These are phyloP conservation scores for Eurystomus gularis DNA, from an alignment of 2,113 vertebrate species.

Conservation along the genomic window DNA sequence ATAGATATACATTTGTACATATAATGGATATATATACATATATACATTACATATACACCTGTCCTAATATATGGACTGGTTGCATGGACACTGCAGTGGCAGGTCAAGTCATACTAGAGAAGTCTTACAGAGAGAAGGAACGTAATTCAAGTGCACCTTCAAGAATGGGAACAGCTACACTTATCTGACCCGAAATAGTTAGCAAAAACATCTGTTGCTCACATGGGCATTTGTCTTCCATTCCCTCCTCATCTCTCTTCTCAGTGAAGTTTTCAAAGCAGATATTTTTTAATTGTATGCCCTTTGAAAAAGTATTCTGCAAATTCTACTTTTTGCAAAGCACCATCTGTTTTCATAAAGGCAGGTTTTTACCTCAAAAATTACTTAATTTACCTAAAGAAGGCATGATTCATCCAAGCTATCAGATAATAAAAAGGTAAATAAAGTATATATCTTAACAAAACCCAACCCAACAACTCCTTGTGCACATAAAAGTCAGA, in stretches of 20 bases:
- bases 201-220: not conserved
- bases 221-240: conserved; percentile 17
- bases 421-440: not conserved
- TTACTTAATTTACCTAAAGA: conserved; percentile 42
- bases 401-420: not conserved
- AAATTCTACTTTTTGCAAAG: conserved; percentile 57
- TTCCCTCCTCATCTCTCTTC: conserved; percentile 27
- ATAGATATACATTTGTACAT: not conserved
- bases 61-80: not conserved
- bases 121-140: not conserved
- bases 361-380: conserved; percentile 7
- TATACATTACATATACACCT: accelerated
- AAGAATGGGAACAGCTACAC: not conserved
- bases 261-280: conserved; percentile 30
- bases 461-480: not conserved
- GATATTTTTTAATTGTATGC: not conserved
- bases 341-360: conserved; percentile 4
- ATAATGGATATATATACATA: not conserved
- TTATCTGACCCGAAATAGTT: not conserved
- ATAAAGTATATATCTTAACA: not conserved
- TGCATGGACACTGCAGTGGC: not conserved
- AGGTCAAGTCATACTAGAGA: not conserved
- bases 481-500: not conserved
- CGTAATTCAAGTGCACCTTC: not conserved
- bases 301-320: conserved; percentile 30